Base-by-base conservation (phyloP, 2,113 vertebrate species). In the Xiphophorus hellerii region DNA sequence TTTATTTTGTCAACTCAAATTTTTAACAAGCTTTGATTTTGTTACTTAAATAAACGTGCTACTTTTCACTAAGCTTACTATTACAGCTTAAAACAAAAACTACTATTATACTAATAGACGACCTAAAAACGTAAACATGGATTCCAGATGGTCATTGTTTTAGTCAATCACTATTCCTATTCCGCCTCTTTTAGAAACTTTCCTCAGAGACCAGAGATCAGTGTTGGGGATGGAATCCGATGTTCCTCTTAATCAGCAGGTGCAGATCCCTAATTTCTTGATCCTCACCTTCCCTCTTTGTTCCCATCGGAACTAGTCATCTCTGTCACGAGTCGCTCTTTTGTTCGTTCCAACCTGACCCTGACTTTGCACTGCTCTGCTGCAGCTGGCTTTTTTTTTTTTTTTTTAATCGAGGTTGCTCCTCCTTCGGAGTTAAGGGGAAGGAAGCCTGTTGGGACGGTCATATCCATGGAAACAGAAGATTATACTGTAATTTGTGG, bases 381-480 rank as follows among this genome's bases (percentile, higher is more conserved):
- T 67, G 66, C 77, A 39, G 67, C 62, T 65, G 62, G 76, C 54
- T 70, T 88, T 84, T 33, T 1, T 1, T 35, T 35, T 9, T 9
- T 1, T 37, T 75, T 48, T 87, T 89, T 83, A 86, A 89, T 88
- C 69, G 25, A 87, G 89, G 83, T 88, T 63, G 64, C 68, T 86
- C 81, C 83, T 88, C 78, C 80, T 84, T 82, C 73, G 44, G 77
- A 83, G 80, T 63, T 79, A 81, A 80, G 66, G 74, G 66, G 75
- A 79, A 83, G 63, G 75, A 79, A 84, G 88, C 69, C 87, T 62
- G 27, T 61, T 77, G 91, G 87, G 93, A 90, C 72, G 33, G 77
- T 28, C 20, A 84, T 93, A 80, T 91, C 92, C 89, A 93, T 91
- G 54, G 91, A 87, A 93, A 92, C 92, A 77, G 84, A 92, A 86